Base-by-base conservation (phyloP, 2,888 invertebrate species). In the Nemotelus pantherinus region DNA sequence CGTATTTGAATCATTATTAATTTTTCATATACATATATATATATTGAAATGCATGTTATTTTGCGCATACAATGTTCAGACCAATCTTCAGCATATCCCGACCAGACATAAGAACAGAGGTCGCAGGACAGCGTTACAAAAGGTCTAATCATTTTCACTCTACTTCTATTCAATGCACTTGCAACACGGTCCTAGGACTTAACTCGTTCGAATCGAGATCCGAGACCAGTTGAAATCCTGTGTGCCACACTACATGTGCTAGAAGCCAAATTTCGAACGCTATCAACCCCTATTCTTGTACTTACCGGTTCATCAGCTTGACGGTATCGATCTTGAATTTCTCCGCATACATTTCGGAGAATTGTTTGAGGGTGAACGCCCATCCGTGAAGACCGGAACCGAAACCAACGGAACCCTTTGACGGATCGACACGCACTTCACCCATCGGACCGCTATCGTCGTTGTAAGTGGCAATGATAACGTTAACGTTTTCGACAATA, bases 311-410 rank as follows among this genome's bases (percentile, higher is more conserved):
- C 99, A 99, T 99, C 84, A 99, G 93, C 88, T 99, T 99, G 82
- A 94, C 94, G 72, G 94, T 93, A 88, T 98, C 97, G 82, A 98
- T 96, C 90, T 98, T 97, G 92, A 99, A 99, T 89, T 99, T 99
- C 86, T 95, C 95, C 50, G 98, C 94, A 87, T 99, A 99, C 95
- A 99, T 97, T 89, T 99, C 98, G 68, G 99, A 90, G 90, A 99
- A 99, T 90, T 99, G 99, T 90, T 99, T 99, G 82, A 99, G 92
- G 81, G 99, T 99, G 89, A 99, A 99, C 72, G 99, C 99, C 99
- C 99, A 99, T 81, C 99, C 99, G 88, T 99, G 99, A 80, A 99
- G 95, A 84, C 99, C 99, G 45, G 99, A 98, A 80, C 99, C 99
- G 88, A 99, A 99, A 85, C 99, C 99, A 80, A 99, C 99, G 80